Percentiles rank a stretch among this genome's conserved stretches.
Evolutionary conservation across 2,888 invertebrate genomes (phyloP).

Genomic region (Pristionchus mayeri): DNA sequence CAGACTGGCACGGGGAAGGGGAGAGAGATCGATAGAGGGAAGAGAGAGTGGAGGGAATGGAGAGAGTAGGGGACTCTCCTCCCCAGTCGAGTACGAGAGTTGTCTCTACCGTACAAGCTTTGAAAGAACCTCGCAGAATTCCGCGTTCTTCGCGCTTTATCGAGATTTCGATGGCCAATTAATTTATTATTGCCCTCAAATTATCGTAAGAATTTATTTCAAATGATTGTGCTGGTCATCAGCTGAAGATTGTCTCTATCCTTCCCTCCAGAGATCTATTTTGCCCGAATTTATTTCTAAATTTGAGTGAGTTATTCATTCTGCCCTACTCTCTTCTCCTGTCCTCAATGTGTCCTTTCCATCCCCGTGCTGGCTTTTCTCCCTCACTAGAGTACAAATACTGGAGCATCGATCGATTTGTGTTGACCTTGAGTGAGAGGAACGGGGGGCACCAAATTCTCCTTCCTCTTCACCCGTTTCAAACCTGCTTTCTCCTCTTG

Average conservation of each 20-base stretch:
- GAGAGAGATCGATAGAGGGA: slow-evolving; percentile 37
- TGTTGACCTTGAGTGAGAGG: slow-evolving; percentile 39
- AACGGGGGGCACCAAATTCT: neutral
- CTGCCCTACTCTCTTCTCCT: neutral
- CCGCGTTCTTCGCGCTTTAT: neutral
- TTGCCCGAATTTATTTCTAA: neutral
- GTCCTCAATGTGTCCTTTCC: neutral
- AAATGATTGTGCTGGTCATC: neutral
- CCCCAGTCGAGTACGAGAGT: slow-evolving; percentile 12
- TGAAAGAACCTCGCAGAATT: neutral
- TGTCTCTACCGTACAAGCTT: slow-evolving; percentile 14
- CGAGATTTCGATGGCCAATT: neutral
- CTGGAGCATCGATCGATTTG: slow-evolving; percentile 4
- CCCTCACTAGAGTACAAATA: slow-evolving; percentile 15
- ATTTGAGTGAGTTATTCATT: neutral
- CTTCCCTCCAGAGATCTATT: neutral
- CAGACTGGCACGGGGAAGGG: slow-evolving; percentile 41
- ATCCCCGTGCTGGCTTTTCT: neutral
- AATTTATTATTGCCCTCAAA: no score
- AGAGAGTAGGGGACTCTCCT: neutral
- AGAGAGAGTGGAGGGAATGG: slow-evolving; percentile 12
- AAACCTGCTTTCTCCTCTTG: slow-evolving; percentile 32
- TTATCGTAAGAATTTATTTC: no score
- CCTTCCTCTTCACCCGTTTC: neutral
- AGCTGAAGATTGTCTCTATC: neutral